Conservation (phyloP, 2,113 vertebrate species). For the Tenrec ecaudatus region DNA sequence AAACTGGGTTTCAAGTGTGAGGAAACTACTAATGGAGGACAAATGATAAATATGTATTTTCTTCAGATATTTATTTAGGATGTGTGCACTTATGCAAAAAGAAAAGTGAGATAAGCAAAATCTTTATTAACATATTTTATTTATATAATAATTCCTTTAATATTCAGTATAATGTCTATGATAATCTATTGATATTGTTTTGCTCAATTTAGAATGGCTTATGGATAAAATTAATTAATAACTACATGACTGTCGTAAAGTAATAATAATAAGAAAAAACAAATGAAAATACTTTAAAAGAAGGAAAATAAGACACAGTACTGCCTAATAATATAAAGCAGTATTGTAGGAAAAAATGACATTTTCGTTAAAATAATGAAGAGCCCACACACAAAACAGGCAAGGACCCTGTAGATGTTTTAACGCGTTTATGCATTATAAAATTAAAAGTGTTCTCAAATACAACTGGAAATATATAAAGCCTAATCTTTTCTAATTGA, state of each 20-base stretch:
- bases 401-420: neutral
- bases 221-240: neutral
- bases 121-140: neutral
- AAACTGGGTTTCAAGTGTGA: neutral
- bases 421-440: neutral
- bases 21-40: neutral
- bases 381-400: neutral
- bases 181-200: neutral
- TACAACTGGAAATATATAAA: neutral
- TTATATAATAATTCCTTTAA: neutral
- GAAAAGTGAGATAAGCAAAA: neutral
- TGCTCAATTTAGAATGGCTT: neutral
- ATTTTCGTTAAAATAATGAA: slow-evolving; percentile 32
- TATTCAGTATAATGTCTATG: neutral
- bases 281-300: neutral
- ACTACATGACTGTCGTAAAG: neutral
- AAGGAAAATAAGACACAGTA: neutral
- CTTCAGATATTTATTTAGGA: neutral
- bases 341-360: neutral
- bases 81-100: neutral
- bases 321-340: neutral
- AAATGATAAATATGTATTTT: neutral
- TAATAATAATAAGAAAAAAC: neutral
- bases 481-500: neutral
- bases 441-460: neutral